Evolutionary conservation across 2,797 vertebrate species (phyloP).

Genomic region (Lithobates sylvaticus): DNA sequence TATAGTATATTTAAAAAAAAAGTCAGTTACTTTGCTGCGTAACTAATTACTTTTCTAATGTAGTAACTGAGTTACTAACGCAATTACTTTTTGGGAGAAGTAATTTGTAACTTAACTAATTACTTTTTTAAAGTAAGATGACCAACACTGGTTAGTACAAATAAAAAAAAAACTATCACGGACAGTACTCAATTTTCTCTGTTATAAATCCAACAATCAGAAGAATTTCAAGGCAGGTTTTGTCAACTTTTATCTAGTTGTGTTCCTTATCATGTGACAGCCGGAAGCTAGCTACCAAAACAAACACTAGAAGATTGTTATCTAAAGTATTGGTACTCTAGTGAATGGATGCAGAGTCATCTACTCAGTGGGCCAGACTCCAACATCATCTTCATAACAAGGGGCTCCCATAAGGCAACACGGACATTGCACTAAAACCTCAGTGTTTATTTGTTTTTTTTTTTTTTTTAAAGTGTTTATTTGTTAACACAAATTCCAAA

Average conservation of each 20-base stretch:
- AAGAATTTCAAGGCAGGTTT: neutral
- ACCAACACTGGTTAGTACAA: no score
- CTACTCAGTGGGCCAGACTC: neutral
- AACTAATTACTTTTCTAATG: no score
- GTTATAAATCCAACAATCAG: neutral
- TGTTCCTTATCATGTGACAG: neutral
- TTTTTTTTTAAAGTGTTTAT: no score
- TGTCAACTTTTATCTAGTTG: neutral
- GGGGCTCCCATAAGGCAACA: neutral
- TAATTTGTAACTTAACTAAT: no score
- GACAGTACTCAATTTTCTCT: no score
- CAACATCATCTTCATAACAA: neutral
- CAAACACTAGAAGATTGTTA: conserved; percentile 6
- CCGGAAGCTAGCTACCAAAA: neutral
- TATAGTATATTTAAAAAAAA: no score
- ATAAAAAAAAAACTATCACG: no score
- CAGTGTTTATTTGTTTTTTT: neutral
- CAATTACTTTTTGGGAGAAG: no score
- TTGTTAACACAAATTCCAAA: neutral
- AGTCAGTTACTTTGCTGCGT: no score
- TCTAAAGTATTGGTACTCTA: neutral
- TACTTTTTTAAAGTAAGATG: no score
- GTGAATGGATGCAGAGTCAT: neutral
- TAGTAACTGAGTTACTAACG: no score
- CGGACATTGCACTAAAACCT: no score